Conservation (phyloP, 2,888 invertebrate species). For the Phengaris arion region DNA sequence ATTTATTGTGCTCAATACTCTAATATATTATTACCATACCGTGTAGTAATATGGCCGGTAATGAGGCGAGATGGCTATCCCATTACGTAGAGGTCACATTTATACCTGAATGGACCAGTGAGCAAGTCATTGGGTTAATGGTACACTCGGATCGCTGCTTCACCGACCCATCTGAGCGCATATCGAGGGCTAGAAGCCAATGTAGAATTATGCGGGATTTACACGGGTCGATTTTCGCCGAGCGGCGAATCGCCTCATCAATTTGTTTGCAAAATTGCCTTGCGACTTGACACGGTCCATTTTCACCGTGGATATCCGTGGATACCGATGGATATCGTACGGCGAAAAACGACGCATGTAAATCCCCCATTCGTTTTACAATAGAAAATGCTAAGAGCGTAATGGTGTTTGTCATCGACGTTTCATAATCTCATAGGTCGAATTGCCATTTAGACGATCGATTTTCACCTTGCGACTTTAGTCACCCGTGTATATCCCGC, state of each 20-base stretch:
- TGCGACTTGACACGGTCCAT: too few species aligned
- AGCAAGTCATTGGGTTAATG: slow-evolving; percentile 73
- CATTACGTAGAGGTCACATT: slow-evolving; percentile 44
- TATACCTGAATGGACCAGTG: slow-evolving; percentile 58
- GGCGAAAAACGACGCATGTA: too few species aligned
- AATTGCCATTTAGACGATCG: too few species aligned
- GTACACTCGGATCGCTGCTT: slow-evolving; percentile 61
- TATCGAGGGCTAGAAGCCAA: slow-evolving; percentile 42
- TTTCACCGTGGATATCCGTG: too few species aligned
- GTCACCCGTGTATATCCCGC: too few species aligned
- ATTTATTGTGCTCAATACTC: slow-evolving; percentile 23
- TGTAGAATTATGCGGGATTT: slow-evolving; percentile 37
- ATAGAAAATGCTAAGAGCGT: slow-evolving; percentile 40
- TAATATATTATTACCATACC: slow-evolving; percentile 26
- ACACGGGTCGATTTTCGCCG: too few species aligned
- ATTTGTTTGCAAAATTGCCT: too few species aligned
- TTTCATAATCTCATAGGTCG: slow-evolving; percentile 8
- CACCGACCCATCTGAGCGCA: slow-evolving; percentile 52
- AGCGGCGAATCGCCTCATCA: too few species aligned
- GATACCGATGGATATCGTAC: too few species aligned
- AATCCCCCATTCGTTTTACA: slow-evolving; percentile 33
- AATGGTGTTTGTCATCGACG: slow-evolving; percentile 36
- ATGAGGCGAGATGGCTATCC: slow-evolving; percentile 34
- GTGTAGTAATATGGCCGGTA: neutral
- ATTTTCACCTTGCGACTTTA: too few species aligned